Conservation (phyloP, 1,140 invertebrate species). For the Pogonomyrmex barbatus region DNA sequence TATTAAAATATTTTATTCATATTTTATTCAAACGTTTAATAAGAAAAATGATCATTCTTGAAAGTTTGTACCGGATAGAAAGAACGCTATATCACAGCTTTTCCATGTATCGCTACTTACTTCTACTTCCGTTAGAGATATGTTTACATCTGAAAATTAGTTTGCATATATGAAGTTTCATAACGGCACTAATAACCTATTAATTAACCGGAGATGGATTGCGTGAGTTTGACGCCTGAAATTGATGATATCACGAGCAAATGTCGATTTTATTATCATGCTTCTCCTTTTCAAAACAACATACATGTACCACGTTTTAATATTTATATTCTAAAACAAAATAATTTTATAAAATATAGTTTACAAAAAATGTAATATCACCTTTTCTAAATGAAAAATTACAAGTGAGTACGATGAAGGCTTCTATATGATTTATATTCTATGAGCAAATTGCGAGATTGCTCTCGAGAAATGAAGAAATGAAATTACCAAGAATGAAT, state of each 20-base stretch:
- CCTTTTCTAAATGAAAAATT: neutral
- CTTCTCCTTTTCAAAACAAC: neutral
- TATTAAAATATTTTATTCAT: neutral
- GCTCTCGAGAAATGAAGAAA: neutral
- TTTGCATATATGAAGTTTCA: neutral
- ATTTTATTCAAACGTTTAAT: neutral
- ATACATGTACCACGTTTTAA: neutral
- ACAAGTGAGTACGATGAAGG: neutral
- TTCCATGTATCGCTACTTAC: neutral
- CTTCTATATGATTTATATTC: slow-evolving; percentile 25
- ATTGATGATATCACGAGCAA: neutral
- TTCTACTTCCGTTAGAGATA: slow-evolving; percentile 8
- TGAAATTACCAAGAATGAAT: slow-evolving; percentile 5
- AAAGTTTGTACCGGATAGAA: neutral
- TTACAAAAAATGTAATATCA: slow-evolving; percentile 2
- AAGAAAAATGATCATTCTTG: neutral
- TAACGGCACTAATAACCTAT: neutral
- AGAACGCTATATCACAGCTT: neutral
- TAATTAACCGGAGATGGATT: slow-evolving; percentile 39
- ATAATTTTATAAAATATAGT: neutral
- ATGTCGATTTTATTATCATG: neutral
- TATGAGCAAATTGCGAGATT: slow-evolving; percentile 14
- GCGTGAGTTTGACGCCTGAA: neutral
- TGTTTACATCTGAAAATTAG: slow-evolving; percentile 27
- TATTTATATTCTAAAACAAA: neutral